Base-by-base conservation (phyloP, 35 echinoderm and acorn worm genomes). In the Heliocidaris erythrogramma region DNA sequence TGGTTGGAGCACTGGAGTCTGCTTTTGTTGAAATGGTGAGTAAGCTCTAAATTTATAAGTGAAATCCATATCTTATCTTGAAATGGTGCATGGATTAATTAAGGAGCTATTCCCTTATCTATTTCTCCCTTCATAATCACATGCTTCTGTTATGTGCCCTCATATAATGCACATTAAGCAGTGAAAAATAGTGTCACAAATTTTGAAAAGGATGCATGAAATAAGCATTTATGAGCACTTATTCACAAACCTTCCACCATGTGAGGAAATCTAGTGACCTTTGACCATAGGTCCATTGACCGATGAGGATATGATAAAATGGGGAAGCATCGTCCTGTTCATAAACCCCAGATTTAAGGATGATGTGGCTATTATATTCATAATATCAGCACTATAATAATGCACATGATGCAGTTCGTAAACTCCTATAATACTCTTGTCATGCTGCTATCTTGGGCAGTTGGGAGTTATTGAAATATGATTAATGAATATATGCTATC, bases 1-100 rank as follows among this genome's bases (percentile, higher is more conserved):
- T 99, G 2, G 94, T 90, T 88, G 98, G 98, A 92, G 98, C 98
- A 35, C 88, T 99, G 47, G 98, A 99, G 94, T 96, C 94, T 52
- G 93, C 98, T 13, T 99, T 99, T 87, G 71, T 96, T 69, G 97
- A 99, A 91, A 97, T 99, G 96, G 98, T 99, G 94, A 97, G 97
- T 96, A 49, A 93, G 27, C 30, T 24, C 3, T 42, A 32, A 17
- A 32, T 32, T n/a, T 12, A 32, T 2, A 29, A 48, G 27, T 53
- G 90, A 48, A 48, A 92, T 49, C 49, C 9, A 11, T 56, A 56
- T 56, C 52, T 12, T 56, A 56, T 56, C 6, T 78, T 78, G 65
- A 78, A 78, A 21, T 78, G 18, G 18, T 78, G 65, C 27, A 5
- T 24, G 21, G 21, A n/a, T 78, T 78, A 21, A 78, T 27, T 56